phyloP scores from a whole-genome alignment of 1,140 invertebrate species.

The Lepidotrigona ventralis region DNA sequence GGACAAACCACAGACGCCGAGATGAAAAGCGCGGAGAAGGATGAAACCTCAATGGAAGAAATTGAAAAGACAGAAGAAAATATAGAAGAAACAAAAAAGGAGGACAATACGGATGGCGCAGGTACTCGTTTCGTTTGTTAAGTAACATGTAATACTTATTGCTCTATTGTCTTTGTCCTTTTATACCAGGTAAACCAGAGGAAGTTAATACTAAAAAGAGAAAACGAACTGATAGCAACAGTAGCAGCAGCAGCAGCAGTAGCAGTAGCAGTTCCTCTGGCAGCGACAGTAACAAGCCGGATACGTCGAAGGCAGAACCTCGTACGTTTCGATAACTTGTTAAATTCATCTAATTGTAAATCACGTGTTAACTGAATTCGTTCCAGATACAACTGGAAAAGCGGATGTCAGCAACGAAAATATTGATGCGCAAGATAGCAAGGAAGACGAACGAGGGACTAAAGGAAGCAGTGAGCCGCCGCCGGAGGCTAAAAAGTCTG shows the following conservation, averaged over 20 bases:
- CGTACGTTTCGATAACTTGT: conserved; percentile 49
- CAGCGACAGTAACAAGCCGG: conserved; percentile 70
- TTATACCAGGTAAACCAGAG: conserved; percentile 46
- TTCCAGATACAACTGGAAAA: conserved; percentile 71
- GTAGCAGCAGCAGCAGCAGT: conserved; percentile 74
- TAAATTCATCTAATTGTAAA: not conserved
- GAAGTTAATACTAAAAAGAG: conserved; percentile 70
- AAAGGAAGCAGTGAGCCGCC: conserved; percentile 65
- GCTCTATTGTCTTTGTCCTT: not conserved
- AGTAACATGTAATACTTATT: no score
- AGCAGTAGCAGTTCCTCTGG: conserved; percentile 76
- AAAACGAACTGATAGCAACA: conserved; percentile 75
- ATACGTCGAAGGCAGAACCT: conserved; percentile 61
- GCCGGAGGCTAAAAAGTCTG: conserved; percentile 67
- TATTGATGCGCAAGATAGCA: conserved; percentile 65
- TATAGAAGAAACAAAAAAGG: conserved; percentile 56
- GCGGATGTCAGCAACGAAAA: conserved; percentile 70
- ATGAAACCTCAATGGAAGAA: conserved; percentile 78
- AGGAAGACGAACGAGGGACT: conserved; percentile 68
- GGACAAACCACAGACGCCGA: conserved; percentile 68
- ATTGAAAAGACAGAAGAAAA: conserved; percentile 73
- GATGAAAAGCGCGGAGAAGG: conserved; percentile 76
- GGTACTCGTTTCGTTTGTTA: not conserved
- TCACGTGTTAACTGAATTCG: not conserved
- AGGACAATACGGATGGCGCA: conserved; percentile 10